These are phyloP conservation scores for Mamestra configurata DNA, from an alignment of 1,140 invertebrate genomes.

Conservation along the genomic window DNA sequence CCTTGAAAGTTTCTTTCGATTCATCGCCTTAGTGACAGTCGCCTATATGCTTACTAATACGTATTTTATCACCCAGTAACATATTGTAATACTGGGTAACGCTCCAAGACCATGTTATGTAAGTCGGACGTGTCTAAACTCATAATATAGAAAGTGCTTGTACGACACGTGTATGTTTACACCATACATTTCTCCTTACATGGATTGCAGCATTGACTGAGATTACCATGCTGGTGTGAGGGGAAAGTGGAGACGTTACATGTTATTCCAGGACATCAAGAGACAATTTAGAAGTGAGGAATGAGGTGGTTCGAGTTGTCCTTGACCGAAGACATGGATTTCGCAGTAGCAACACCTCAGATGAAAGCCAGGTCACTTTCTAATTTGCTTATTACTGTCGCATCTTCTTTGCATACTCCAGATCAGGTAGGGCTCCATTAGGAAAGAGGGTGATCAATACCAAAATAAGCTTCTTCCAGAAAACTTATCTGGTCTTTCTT, in stretches of 20 bases:
- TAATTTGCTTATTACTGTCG: no score
- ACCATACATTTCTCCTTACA: conserved; percentile 37
- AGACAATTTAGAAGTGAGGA: not conserved
- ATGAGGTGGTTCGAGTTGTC: not conserved
- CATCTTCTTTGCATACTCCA: no score
- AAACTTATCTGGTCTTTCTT: not conserved
- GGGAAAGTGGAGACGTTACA: not conserved
- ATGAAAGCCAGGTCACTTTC: no score
- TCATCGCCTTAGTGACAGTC: not conserved
- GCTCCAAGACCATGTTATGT: conserved; percentile 21
- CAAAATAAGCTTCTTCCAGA: not conserved
- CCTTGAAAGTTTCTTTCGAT: not conserved
- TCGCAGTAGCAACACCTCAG: not conserved
- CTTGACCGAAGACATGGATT: not conserved
- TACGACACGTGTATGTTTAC: conserved; percentile 17
- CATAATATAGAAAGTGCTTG: conserved; percentile 37
- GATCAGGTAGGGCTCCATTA: not conserved
- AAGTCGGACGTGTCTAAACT: conserved; percentile 21
- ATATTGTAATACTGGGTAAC: conserved; percentile 16
- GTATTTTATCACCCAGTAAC: conserved; percentile 39
- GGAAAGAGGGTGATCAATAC: no score
- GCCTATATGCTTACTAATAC: conserved; percentile 4
- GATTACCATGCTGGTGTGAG: conserved; percentile 29
- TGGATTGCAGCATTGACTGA: conserved; percentile 20
- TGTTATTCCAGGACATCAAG: not conserved